Evolutionary conservation across 2,113 vertebrate genomes (phyloP).

Genomic region (Ochotona curzoniae): DNA sequence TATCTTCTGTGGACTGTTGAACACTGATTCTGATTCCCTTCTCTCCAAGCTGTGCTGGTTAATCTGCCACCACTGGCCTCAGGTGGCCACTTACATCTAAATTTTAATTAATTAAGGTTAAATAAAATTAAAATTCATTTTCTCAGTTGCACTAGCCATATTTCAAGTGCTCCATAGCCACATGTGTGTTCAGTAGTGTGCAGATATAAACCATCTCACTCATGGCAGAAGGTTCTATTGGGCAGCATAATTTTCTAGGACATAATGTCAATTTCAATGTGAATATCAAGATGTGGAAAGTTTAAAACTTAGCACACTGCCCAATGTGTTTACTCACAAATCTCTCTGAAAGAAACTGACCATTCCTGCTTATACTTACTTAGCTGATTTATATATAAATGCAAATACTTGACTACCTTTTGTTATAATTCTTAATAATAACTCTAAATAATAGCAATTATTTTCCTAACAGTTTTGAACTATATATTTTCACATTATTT

Average conservation of each 20-base stretch:
- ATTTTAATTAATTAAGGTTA: conserved; percentile 72
- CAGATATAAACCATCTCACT: background rate
- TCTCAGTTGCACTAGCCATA: conserved; percentile 21
- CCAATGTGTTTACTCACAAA: background rate
- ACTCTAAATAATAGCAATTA: background rate
- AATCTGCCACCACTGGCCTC: conserved; percentile 23
- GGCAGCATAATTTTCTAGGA: background rate
- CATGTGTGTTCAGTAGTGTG: fast-evolving
- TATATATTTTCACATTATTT: background rate
- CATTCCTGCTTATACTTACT: background rate
- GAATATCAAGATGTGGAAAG: background rate
- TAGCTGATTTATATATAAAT: background rate
- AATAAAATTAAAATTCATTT: conserved; percentile 56
- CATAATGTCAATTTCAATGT: background rate
- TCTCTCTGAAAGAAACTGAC: background rate
- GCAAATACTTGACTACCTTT: background rate
- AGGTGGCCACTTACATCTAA: conserved; percentile 54
- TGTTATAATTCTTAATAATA: background rate
- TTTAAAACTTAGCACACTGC: background rate
- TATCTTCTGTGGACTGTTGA: background rate
- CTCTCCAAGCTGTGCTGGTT: conserved; percentile 19
- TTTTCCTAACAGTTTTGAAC: background rate
- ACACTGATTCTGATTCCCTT: background rate
- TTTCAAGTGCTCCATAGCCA: background rate
- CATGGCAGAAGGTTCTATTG: background rate